phyloP scores from a whole-genome alignment of 2,888 invertebrate species.

The Zygaena filipendulae region DNA sequence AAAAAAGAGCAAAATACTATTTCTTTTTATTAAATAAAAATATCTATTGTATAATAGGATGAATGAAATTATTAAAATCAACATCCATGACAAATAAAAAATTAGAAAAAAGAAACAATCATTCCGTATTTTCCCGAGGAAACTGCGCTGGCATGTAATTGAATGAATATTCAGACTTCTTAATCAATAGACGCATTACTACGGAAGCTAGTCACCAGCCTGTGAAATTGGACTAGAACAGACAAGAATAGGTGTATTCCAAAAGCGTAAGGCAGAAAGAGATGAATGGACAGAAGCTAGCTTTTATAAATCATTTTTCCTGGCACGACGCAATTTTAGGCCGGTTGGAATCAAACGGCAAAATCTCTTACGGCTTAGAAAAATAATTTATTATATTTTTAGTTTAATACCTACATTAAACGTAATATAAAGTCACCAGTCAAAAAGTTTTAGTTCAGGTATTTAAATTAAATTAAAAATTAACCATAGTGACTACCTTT shows the following conservation, averaged over 20 bases:
- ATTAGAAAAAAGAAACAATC: constrained; percentile 16
- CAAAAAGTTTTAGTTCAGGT: too few relatives aligned
- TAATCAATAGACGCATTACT: constrained; percentile 64
- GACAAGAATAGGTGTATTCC: constrained; percentile 30
- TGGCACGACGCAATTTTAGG: constrained; percentile 46
- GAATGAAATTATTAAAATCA: too few relatives aligned
- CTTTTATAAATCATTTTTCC: constrained; percentile 67
- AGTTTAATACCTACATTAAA: constrained; percentile 16
- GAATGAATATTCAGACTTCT: constrained; percentile 66
- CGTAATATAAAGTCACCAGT: too few relatives aligned
- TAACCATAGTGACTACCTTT: too few relatives aligned
- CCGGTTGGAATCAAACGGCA: constrained; percentile 10
- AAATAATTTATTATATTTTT: constrained; percentile 17
- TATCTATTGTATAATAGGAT: too few relatives aligned
- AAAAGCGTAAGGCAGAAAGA: constrained; percentile 21
- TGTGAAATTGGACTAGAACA: constrained; percentile 62
- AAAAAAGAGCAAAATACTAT: too few relatives aligned
- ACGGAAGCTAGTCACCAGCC: constrained; percentile 48
- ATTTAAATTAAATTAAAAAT: too few relatives aligned
- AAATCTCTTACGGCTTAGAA: too few relatives aligned
- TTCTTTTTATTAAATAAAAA: too few relatives aligned
- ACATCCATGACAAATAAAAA: too few relatives aligned
- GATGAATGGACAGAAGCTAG: constrained; percentile 29
- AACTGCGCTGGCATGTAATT: constrained; percentile 54
- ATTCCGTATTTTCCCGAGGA: constrained; percentile 40